Base-by-base conservation (phyloP, 1,140 invertebrate genomes). In the Musca vetustissima region DNA sequence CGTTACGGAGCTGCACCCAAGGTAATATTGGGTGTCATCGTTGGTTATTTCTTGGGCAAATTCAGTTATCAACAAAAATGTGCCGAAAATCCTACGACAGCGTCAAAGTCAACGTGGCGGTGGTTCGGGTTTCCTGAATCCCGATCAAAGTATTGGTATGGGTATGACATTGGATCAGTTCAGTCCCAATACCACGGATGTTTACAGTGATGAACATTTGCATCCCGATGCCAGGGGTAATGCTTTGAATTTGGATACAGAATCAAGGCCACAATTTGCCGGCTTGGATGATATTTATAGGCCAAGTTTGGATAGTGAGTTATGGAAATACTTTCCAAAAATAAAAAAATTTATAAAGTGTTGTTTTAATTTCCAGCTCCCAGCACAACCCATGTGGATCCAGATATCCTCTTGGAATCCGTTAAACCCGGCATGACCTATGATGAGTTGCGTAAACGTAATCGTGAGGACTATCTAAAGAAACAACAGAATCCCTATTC, bases 11-110 rank as follows among this genome's bases (percentile, higher is more conserved):
- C 89, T 2, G 82, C 84, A 47, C 90, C 90, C 6, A 92, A 91
- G 83, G 86, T 90, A 17, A 77, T 86, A 1, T 76, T 87, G 53
- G 88, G 88, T 17, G 87, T 87, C 21, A 78, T 90, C 9, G 53
- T 90, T n/a, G 91, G 91, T 8, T 93, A 92, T 82, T 88, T 93
- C 74, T 52, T 91, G 1, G 91, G 91, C 4, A 92, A 92, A 83
- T 83, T 92, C 48, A 92, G 91, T 1, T 93, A 93, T 73, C 89
- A 91, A 77, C 77, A 83, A 49, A 87, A 85, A 69, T 92, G 91
- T 78, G 88, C 89, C 4, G 90, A 92, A 70, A 64, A 66, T 82
- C 19, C 50, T 83, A 8, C 68, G 75, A 9, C 77, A 78, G 13
- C 73, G 77, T 0, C 71, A 76, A 0, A 73, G 76, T 11, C 75